These are phyloP conservation scores for Agrilus cyanescens DNA, from an alignment of 2,888 invertebrate genomes.

Conservation along the genomic window DNA sequence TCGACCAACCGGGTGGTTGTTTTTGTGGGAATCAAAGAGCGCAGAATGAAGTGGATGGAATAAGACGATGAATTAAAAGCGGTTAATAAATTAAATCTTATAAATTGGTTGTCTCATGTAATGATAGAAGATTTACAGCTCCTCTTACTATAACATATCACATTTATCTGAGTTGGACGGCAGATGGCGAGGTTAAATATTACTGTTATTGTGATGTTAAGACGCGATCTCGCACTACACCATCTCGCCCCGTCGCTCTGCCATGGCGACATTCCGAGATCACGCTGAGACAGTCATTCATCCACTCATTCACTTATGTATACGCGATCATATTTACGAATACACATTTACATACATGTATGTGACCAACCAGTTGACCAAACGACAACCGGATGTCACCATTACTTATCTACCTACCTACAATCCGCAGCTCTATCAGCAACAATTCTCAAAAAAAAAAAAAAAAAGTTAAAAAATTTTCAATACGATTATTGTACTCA, in stretches of 20 bases:
- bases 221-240: slow-evolving; percentile 27
- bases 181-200: slow-evolving; percentile 30
- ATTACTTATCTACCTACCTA: no score
- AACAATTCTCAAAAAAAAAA: no score
- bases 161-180: slow-evolving; percentile 24
- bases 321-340: neutral
- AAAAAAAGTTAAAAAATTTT: no score
- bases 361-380: no score
- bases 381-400: no score
- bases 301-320: neutral
- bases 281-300: slow-evolving; percentile 23
- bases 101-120: slow-evolving; percentile 34
- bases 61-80: slow-evolving; percentile 25
- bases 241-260: slow-evolving; percentile 21
- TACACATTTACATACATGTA: no score
- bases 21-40: no score
- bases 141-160: slow-evolving; percentile 23
- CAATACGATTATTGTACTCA: no score
- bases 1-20: no score
- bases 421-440: no score
- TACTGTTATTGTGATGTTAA: slow-evolving; percentile 33
- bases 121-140: slow-evolving; percentile 31
- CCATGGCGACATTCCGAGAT: slow-evolving; percentile 26
- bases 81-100: slow-evolving; percentile 34
- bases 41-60: no score